Evolutionary conservation across 2,113 vertebrate species (phyloP).

Genomic region (Noturus placidus): DNA sequence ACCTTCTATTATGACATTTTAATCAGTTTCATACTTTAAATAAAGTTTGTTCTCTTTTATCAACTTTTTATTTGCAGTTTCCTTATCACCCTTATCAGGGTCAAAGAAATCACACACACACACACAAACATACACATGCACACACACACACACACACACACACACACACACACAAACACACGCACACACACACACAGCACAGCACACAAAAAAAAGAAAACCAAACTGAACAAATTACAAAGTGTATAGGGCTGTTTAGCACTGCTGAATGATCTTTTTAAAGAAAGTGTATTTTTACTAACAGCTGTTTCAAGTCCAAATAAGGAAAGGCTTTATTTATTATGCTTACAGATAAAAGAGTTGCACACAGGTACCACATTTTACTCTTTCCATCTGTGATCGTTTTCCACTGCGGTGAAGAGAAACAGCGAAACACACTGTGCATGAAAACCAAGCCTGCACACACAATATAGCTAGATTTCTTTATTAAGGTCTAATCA

Average conservation of each 20-base stretch:
- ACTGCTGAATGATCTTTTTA: conserved; percentile 15
- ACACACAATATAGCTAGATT: not conserved
- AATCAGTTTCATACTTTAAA: conserved; percentile 44
- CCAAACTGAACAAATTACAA: not conserved
- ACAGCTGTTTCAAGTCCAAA: conserved; percentile 38
- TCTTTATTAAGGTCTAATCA: not conserved
- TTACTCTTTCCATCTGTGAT: conserved; percentile 32
- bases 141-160: not conserved
- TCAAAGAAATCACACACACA: not conserved
- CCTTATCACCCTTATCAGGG: not conserved
- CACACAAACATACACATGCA: not conserved
- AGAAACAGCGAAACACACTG: not conserved
- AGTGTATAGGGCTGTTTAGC: not conserved
- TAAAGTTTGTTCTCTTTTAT: not conserved
- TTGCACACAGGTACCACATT: conserved; percentile 18
- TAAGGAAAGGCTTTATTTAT: conserved; percentile 35
- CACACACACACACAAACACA: not conserved
- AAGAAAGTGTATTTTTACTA: conserved; percentile 46
- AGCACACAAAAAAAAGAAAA: not conserved
- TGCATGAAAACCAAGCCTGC: not conserved
- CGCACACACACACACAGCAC: not conserved
- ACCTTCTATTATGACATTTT: conserved; percentile 6
- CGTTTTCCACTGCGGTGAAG: conserved; percentile 38
- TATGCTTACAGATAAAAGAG: conserved; percentile 5
- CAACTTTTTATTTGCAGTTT: conserved; percentile 11